A percentile compares a stretch with the other conserved stretches of the same genome.
These are phyloP conservation scores for Plotosus lineatus DNA, from an alignment of 2,113 vertebrate genomes.

Conservation along the genomic window DNA sequence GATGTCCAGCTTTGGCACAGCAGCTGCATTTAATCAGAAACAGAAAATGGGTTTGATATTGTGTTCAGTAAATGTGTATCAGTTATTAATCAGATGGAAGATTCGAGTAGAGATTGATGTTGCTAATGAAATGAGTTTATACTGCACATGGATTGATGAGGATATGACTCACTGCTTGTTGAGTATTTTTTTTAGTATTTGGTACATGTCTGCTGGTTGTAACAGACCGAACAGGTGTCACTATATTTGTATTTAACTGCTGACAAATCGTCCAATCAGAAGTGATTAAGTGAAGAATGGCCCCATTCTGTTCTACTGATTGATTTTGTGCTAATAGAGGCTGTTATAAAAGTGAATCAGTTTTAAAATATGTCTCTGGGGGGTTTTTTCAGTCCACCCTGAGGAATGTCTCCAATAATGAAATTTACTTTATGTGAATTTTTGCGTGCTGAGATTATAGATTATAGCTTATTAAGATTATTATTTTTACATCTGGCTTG, in stretches of 20 bases:
- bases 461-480: background rate
- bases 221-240: background rate
- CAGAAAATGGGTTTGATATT: background rate
- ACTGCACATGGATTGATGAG: background rate
- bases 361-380: background rate
- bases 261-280: background rate
- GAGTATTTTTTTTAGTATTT: background rate
- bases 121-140: background rate
- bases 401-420: background rate
- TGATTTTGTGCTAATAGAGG: background rate
- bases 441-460: background rate
- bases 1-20: background rate
- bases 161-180: background rate
- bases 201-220: background rate
- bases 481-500: constrained; percentile 1
- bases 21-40: background rate
- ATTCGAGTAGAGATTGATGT: background rate
- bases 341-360: background rate
- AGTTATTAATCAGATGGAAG: background rate
- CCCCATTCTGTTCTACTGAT: background rate
- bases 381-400: background rate
- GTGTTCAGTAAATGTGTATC: background rate
- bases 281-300: background rate
- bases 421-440: background rate
- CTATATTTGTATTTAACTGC: background rate